These are phyloP conservation scores for Myocastor coypus DNA, from an alignment of 2,113 vertebrate genomes.

Conservation along the genomic window DNA sequence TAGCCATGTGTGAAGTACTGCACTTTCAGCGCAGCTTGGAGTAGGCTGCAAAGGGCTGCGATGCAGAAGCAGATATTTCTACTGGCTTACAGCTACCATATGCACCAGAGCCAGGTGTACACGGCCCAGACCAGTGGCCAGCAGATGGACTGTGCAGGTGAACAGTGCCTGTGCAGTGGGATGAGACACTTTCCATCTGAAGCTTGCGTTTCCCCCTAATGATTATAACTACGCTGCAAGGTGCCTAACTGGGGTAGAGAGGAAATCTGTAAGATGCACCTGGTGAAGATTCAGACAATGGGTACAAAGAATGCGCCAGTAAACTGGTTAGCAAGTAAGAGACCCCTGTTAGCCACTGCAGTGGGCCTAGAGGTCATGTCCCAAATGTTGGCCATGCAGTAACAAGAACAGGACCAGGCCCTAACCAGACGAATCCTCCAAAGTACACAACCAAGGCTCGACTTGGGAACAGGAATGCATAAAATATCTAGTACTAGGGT, in stretches of 20 bases:
- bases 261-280: not conserved
- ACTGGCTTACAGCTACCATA: not conserved
- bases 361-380: not conserved
- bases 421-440: not conserved
- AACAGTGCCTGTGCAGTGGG: not conserved
- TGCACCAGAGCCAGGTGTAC: not conserved
- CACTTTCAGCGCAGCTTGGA: not conserved
- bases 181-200: not conserved
- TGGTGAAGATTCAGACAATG: not conserved
- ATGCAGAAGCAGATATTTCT: not conserved
- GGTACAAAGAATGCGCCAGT: not conserved
- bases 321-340: not conserved
- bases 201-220: not conserved
- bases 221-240: not conserved
- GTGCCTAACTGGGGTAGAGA: not conserved
- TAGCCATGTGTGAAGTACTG: not conserved
- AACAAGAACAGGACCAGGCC: not conserved
- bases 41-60: not conserved
- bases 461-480: not conserved
- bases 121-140: not conserved
- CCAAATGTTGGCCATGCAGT: not conserved
- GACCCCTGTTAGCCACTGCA: not conserved
- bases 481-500: not conserved
- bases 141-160: not conserved
- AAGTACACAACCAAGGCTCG: not conserved